Percentiles rank a stretch among this genome's conserved stretches.
phyloP scores from a whole-genome alignment of 2,797 vertebrate species.

The Phylloscopus collybita region DNA sequence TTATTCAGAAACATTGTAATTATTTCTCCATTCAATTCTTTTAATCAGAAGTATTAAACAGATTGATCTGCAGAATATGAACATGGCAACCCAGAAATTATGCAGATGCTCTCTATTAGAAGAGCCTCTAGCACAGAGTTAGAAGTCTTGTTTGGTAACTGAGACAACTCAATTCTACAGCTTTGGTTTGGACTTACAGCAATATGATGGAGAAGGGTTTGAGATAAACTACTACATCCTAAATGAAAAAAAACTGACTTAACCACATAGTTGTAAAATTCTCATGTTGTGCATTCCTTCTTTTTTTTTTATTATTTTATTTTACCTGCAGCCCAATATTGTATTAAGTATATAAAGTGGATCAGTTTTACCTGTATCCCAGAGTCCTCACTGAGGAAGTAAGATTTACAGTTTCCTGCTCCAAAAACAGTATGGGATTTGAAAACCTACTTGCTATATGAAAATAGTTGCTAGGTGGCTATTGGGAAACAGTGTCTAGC shows the following conservation, averaged over 20 bases:
- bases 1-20: not conserved
- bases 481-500: not conserved
- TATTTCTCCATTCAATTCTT: not conserved
- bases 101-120: not conserved
- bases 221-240: not conserved
- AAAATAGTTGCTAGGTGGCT: not conserved
- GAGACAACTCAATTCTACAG: not conserved
- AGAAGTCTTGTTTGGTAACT: not conserved
- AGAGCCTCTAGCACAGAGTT: not conserved
- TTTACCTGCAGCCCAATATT: not conserved
- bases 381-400: not conserved
- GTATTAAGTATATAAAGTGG: not conserved
- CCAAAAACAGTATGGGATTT: not conserved
- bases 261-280: not conserved
- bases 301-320: not conserved
- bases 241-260: not conserved
- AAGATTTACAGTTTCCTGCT: not conserved
- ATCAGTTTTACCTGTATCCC: not conserved
- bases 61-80: not conserved
- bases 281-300: not conserved
- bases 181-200: not conserved
- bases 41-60: not conserved
- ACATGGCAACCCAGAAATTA: not conserved
- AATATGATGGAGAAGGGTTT: not conserved
- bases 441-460: not conserved